Evolutionary conservation across 2,113 vertebrate species (phyloP).

Genomic region (Genyomyrus donnyi): DNA sequence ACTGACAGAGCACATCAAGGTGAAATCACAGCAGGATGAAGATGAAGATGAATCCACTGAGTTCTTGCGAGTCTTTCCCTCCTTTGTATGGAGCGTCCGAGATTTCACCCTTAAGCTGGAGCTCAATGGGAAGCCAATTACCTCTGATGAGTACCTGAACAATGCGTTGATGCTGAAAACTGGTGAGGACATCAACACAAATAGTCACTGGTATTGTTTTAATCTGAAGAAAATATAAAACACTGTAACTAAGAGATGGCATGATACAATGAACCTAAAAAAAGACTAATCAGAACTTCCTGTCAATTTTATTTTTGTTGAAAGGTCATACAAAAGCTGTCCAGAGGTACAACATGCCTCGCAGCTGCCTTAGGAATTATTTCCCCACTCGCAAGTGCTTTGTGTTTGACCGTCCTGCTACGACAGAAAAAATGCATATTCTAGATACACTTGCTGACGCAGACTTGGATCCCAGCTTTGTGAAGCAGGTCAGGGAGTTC

Average conservation of each 20-base stretch:
- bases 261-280: not conserved
- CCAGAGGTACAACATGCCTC: slow-evolving; percentile 19
- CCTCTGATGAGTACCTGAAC: slow-evolving; percentile 24
- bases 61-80: slow-evolving; percentile 50
- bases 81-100: slow-evolving; percentile 50
- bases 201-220: not conserved
- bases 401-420: slow-evolving; percentile 23
- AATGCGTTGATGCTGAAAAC: slow-evolving; percentile 17
- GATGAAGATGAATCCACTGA: slow-evolving; percentile 14
- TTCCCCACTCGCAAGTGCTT: slow-evolving; percentile 29
- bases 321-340: not conserved
- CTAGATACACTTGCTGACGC: slow-evolving; percentile 18
- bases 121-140: not conserved
- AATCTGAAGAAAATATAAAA: not conserved
- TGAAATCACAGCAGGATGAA: slow-evolving; percentile 29
- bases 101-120: slow-evolving; percentile 45
- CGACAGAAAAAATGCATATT: not conserved
- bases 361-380: slow-evolving; percentile 22
- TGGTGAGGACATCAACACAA: not conserved
- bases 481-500: slow-evolving; percentile 23
- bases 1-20: slow-evolving; percentile 45
- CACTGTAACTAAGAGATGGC: not conserved
- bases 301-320: not conserved
- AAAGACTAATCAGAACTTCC: not conserved
- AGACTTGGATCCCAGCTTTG: slow-evolving; percentile 36